phyloP scores from a whole-genome alignment of 2,797 vertebrate genomes.

The Vultur gryphus region DNA sequence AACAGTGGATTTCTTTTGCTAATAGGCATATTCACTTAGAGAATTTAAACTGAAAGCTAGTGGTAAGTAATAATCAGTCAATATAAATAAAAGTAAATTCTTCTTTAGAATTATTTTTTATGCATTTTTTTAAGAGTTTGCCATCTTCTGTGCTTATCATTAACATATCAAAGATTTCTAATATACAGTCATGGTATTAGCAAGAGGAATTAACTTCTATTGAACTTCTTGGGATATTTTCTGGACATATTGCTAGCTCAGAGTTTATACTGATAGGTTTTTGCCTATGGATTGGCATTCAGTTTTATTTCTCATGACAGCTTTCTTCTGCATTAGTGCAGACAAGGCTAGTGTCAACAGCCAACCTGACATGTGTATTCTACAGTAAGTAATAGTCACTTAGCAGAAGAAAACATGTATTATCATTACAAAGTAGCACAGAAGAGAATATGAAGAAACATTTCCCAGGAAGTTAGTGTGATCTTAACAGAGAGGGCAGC shows the following conservation, averaged over 20 bases:
- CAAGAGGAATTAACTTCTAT: slow-evolving; percentile 2
- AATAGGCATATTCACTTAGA: not conserved
- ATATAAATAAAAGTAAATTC: not conserved
- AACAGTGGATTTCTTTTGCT: not conserved
- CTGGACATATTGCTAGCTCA: not conserved
- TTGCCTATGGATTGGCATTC: slow-evolving; percentile 40
- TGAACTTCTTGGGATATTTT: slow-evolving; percentile 33
- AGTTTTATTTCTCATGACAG: slow-evolving; percentile 64
- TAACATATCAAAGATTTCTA: not conserved
- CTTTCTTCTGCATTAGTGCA: slow-evolving; percentile 59
- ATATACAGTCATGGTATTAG: not conserved
- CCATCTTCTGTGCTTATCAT: not conserved
- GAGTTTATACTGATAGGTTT: not conserved
- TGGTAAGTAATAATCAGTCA: not conserved
- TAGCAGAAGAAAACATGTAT: slow-evolving; percentile 40
- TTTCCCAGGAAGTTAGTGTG: slow-evolving; percentile 12
- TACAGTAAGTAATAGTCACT: slow-evolving; percentile 68
- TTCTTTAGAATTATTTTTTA: not conserved
- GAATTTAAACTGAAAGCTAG: not conserved
- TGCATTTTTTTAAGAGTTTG: not conserved
- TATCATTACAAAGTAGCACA: not conserved
- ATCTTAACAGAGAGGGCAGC: slow-evolving; percentile 6
- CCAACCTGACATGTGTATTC: slow-evolving; percentile 61
- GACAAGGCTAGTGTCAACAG: slow-evolving; percentile 40
- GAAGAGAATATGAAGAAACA: slow-evolving; percentile 25